A percentile compares a stretch with the other conserved stretches of the same genome.
Conservation (phyloP, 2,797 vertebrate species). For the Cyclura pinguis region DNA sequence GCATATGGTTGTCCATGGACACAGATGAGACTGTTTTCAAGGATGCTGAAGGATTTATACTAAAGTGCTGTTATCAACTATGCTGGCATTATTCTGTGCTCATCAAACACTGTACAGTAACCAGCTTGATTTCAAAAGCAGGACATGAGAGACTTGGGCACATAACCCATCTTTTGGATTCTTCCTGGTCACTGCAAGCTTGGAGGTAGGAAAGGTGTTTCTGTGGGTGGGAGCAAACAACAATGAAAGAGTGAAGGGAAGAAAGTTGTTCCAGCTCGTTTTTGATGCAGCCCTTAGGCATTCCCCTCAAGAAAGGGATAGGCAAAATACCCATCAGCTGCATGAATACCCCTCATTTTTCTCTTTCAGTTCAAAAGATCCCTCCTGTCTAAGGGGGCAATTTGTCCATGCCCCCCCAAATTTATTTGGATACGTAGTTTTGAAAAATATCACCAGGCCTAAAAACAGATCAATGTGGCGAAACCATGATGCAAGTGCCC, state of each 20-base stretch:
- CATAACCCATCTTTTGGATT: not conserved
- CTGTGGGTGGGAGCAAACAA: not conserved
- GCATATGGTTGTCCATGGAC: no score
- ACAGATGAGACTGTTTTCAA: not conserved
- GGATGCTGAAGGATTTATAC: not conserved
- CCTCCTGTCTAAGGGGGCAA: no score
- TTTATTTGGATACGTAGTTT: no score
- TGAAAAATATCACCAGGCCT: no score
- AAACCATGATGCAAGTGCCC: no score
- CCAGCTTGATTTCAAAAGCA: not conserved
- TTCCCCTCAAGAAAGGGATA: not conserved
- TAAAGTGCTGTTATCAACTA: not conserved
- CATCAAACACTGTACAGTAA: not conserved
- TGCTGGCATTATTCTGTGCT: no score
- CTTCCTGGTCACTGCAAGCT: not conserved
- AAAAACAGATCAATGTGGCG: no score
- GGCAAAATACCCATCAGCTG: no score
- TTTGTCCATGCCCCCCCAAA: no score
- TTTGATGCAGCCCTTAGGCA: no score
- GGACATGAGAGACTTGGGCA: not conserved
- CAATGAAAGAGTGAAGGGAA: not conserved
- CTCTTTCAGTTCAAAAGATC: no score
- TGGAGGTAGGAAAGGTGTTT: not conserved
- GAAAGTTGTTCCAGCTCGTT: not conserved
- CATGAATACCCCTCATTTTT: no score